Percentiles rank a stretch among this genome's conserved stretches.
phyloP scores from a whole-genome alignment of 2,888 invertebrate species.

The Amiota minor region DNA sequence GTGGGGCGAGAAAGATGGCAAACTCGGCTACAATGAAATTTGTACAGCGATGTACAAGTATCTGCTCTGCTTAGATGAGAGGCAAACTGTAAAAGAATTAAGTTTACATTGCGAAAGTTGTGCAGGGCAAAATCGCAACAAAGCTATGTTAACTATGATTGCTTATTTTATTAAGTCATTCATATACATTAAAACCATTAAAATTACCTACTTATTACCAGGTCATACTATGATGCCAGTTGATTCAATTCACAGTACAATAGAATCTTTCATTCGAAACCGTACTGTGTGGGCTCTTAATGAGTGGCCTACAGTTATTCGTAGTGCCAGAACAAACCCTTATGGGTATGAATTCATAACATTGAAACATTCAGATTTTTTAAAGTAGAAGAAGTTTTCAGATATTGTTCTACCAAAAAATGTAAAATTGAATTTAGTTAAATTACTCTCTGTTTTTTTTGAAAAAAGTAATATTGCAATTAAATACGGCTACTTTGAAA shows the following conservation, averaged over 20 bases:
- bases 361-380: slow-evolving; percentile 1
- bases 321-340: neutral
- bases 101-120: slow-evolving; percentile 32
- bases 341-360: neutral
- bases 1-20: slow-evolving; percentile 29
- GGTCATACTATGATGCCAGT: no score
- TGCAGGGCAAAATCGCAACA: slow-evolving; percentile 2
- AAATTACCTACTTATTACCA: neutral
- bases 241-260: neutral
- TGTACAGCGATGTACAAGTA: slow-evolving; percentile 34
- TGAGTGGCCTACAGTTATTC: neutral
- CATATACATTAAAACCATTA: neutral
- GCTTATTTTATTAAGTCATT: neutral
- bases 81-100: slow-evolving; percentile 18
- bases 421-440: no score
- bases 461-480: no score
- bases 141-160: slow-evolving; percentile 8
- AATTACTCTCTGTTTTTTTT: no score
- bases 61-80: slow-evolving; percentile 32
- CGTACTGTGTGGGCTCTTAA: neutral
- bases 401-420: neutral
- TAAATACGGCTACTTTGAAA: no score
- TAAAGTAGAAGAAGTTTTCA: neutral
- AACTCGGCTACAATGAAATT: slow-evolving; percentile 37
- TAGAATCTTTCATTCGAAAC: neutral